Base-by-base conservation (phyloP, 2,888 invertebrate genomes). In the Diaphora mendica region DNA sequence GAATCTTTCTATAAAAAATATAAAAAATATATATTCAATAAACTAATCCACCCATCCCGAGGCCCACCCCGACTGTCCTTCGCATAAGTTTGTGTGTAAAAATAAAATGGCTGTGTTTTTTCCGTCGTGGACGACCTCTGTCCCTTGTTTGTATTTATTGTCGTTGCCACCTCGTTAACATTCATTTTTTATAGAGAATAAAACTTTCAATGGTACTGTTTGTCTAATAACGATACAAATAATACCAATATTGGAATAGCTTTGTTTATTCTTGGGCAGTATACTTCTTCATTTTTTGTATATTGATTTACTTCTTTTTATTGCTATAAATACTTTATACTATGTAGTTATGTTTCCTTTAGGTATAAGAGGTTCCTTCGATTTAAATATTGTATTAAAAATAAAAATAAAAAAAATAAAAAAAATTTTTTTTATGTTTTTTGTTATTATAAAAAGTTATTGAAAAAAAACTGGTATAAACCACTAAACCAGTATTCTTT, bases 31-130 rank as follows among this genome's bases (percentile, higher is more conserved):
- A 48, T 66, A 42, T 74, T 74, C 67, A 30, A 9, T 48, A 65
- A 73, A 55, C 35, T 55, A 55, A 55, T n/a, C n/a, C n/a, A n/a
- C n/a, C n/a, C n/a, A n/a, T n/a, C n/a, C n/a, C n/a, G n/a, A n/a
- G n/a, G 9, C n/a, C n/a, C 51, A 55, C 51, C 51, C 35, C 67
- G 64, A 69, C 69, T 64, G 70, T 62, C n/a, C 26, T 65, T 68
- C 76, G 69, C 73, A 83, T 79, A 85, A 85, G 75, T 85, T 82
- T 75, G 75, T 68, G 75, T 81, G 80, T 84, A 74, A 83, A 85
- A 79, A 80, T 77, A 76, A 77, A 83, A 81, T 77, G 76, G 76
- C 77, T 75, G 59, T 85, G 84, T 85, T 84, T 82, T 85, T 85
- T 83, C 85, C 84, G 82, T 72, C 39, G 64, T 26, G 39, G 15